phyloP scores from a whole-genome alignment of 2,113 vertebrate species.

The Lipophrys pholis region DNA sequence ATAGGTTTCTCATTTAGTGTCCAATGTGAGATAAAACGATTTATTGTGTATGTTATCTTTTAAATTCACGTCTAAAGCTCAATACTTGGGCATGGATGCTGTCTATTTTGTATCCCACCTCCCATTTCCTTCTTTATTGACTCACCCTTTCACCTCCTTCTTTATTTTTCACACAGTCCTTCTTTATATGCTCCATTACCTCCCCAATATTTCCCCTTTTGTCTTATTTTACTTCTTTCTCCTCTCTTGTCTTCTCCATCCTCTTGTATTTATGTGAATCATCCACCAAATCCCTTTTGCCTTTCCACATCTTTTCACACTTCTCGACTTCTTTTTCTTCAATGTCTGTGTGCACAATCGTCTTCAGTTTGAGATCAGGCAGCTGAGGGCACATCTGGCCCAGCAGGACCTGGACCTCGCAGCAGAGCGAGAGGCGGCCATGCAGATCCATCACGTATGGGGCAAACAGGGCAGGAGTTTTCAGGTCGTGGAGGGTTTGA shows the following conservation, averaged over 20 bases:
- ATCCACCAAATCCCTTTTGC: background rate
- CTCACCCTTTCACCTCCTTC: background rate
- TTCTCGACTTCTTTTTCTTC: background rate
- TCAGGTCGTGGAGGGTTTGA: conserved; percentile 87
- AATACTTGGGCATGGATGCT: background rate
- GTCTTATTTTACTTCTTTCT: rapidly evolving
- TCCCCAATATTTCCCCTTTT: no score
- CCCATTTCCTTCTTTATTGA: background rate
- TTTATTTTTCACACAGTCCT: background rate
- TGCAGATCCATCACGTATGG: conserved; percentile 91
- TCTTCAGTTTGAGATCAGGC: conserved; percentile 95
- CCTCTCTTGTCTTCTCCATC: background rate
- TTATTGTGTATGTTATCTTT: background rate
- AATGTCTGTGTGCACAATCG: background rate
- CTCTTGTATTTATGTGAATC: background rate
- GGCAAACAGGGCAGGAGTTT: conserved; percentile 90
- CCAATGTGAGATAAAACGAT: no score
- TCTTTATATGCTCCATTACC: background rate
- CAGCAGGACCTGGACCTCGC: conserved; percentile 97
- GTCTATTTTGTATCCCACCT: background rate
- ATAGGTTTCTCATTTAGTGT: no score
- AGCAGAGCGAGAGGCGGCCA: conserved; percentile 92
- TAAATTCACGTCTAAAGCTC: background rate
- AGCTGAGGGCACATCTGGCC: conserved; percentile 95
- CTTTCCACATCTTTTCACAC: background rate